These are phyloP conservation scores for Podiceps cristatus DNA, from an alignment of 2,113 vertebrate genomes.

Conservation along the genomic window DNA sequence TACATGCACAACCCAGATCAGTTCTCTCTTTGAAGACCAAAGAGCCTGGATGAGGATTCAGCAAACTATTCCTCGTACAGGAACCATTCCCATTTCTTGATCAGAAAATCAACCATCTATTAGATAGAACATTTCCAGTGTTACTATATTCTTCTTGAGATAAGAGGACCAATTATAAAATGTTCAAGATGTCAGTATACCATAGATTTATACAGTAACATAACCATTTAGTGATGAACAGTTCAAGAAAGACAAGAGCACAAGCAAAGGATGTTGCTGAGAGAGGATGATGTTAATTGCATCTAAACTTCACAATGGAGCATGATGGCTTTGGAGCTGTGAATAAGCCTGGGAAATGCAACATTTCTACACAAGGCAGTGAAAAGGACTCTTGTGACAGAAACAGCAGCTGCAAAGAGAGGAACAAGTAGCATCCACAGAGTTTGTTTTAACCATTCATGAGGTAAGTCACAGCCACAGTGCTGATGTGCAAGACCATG, in stretches of 20 bases:
- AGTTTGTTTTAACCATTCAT: constrained; percentile 11
- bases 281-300: constrained; percentile 38
- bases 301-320: constrained; percentile 37
- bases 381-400: constrained; percentile 26
- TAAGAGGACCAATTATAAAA: not conserved
- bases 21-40: not conserved
- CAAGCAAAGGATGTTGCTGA: constrained; percentile 28
- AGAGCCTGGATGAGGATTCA: not conserved
- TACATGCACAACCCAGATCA: not conserved
- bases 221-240: not conserved
- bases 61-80: not conserved
- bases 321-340: constrained; percentile 33
- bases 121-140: not conserved
- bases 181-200: not conserved
- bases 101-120: not conserved
- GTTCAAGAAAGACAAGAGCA: not conserved
- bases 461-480: not conserved
- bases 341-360: constrained; percentile 36
- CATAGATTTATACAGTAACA: not conserved
- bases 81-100: not conserved
- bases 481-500: not conserved
- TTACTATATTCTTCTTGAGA: not conserved
- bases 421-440: not conserved
- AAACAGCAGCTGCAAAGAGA: constrained; percentile 48
- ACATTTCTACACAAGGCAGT: constrained; percentile 5